A percentile compares a stretch with the other conserved stretches of the same genome.
These are phyloP conservation scores for Melikaiella ostensackeni DNA, from an alignment of 2,888 invertebrate genomes.

Conservation along the genomic window DNA sequence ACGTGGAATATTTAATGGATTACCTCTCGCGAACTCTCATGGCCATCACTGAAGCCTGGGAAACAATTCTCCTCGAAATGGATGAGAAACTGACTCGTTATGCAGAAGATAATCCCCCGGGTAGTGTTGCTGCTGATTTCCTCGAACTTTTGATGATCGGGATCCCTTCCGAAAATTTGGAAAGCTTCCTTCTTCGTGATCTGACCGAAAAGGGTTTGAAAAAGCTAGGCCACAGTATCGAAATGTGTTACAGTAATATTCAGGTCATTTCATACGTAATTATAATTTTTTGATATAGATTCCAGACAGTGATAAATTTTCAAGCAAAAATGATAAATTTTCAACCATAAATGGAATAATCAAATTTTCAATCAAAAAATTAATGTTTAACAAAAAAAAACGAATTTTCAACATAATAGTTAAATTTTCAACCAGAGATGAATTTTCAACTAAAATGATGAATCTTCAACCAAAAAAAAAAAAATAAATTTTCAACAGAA, in stretches of 20 bases:
- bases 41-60: slow-evolving; percentile 94
- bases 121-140: slow-evolving; percentile 93
- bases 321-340: too few species aligned
- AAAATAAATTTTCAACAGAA: too few species aligned
- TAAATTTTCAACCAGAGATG: too few species aligned
- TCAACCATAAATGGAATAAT: too few species aligned
- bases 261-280: slow-evolving; percentile 77
- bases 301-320: too few species aligned
- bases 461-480: too few species aligned
- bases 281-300: background rate
- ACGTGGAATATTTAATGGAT: slow-evolving; percentile 81
- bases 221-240: slow-evolving; percentile 95
- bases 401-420: too few species aligned
- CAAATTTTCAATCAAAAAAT: too few species aligned
- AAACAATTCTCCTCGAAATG: slow-evolving; percentile 95
- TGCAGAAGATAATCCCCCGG: slow-evolving; percentile 88
- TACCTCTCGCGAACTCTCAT: slow-evolving; percentile 87
- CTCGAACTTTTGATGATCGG: slow-evolving; percentile 93
- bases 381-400: too few species aligned
- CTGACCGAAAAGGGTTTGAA: slow-evolving; percentile 95
- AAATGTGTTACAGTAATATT: slow-evolving; percentile 95
- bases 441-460: too few species aligned
- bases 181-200: slow-evolving; percentile 86
- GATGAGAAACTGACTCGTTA: slow-evolving; percentile 94
- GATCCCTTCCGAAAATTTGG: slow-evolving; percentile 86